Evolutionary conservation across 2,797 vertebrate genomes (phyloP), one percentile per base, ranked within the genome.

Genomic region (Phylloscopus collybita): DNA sequence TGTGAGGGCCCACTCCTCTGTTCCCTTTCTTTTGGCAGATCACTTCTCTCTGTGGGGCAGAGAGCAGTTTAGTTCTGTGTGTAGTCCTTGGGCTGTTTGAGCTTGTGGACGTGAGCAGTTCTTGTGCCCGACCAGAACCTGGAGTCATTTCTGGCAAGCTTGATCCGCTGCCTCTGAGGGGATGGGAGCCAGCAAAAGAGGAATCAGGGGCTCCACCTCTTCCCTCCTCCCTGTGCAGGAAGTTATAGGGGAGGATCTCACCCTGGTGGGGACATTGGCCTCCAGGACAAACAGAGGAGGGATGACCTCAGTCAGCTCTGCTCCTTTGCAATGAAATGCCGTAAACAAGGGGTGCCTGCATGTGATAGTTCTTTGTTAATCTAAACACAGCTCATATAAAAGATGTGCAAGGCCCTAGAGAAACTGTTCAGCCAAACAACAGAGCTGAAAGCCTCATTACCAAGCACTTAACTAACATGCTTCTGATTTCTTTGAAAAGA

Each of bases 301-400:
- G 23, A 85, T 85, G 93, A 96, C 87, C 84, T 95, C 86, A 65
- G 59, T 50, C 65, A 66, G 73, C 54, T 79, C 75, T 38, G 27
- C 62, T 86, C 61, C 76, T 67, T 79, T 2, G 25, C 72, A 62
- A 54, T 16, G 42, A 89, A 81, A 56, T 14, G 38, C 36, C 1
- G 0, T 95, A 96, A 96, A 95, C 96, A 87, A 72, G 80, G 51
- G 23, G 82, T 91, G 91, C 59, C 60, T 83, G 65, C 62, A 36
- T 6, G 9, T 45, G 79, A 74, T 74, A 59, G 62, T 53, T 86
- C 76, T 86, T 85, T 34, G 3, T 83, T 92, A 91, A 80, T 78
- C 94, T 88, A 93, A 96, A 89, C 87, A 92, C 40, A 69, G 36
- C 26, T 62, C 30, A 42, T 29, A 91, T 60, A 92, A 95, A 94